Evolutionary conservation across 2,113 vertebrate species (phyloP), one percentile per base, ranked within the genome.

Genomic region (Rafetus swinhoei): DNA sequence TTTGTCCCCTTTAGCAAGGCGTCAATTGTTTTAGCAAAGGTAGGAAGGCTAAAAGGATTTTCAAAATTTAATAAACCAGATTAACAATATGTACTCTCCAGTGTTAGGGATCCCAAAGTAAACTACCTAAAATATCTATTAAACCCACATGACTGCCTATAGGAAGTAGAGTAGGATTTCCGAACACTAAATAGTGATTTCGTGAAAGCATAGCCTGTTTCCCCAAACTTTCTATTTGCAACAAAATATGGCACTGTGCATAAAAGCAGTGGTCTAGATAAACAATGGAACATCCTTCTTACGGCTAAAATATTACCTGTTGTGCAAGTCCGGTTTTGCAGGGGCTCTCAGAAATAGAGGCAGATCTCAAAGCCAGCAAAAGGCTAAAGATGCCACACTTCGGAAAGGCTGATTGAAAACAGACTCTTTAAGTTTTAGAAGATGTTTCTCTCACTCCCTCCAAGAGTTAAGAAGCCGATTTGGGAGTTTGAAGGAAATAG

Each of bases 21-120:
- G 81, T 91, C 98, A 96, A 98, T 98, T 98, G 98, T 98, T 98
- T 98, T 98, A 98, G 97, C 97, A 97, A 97, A 98, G 98, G 98
- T 98, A 98, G 97, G 97, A 98, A 97, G 92, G 96, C 97, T 98
- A 99, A 99, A 98, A 98, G 98, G 98, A 98, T 98, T 98, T 98
- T 81, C 96, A 85, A 95, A 98, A 98, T 98, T 98, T 98, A 98
- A 98, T 97, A 97, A 97, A 96, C 57, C 90, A 97, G 97, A 97
- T 98, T 96, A 98, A 93, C 96, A 94, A 95, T 96, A 94, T 60
- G 82, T 95, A 97, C 82, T 93, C 97, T 94, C 93, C 93, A 87
- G 96, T 88, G 90, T 95, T 91, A 93, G 90, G 93, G 95, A 96
- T 81, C 35, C 18, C 87, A 91, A 94, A 95, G 85, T 82, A 94